phyloP scores from a whole-genome alignment of 1,140 invertebrate species.

The Pygmarrhopalites habei region DNA sequence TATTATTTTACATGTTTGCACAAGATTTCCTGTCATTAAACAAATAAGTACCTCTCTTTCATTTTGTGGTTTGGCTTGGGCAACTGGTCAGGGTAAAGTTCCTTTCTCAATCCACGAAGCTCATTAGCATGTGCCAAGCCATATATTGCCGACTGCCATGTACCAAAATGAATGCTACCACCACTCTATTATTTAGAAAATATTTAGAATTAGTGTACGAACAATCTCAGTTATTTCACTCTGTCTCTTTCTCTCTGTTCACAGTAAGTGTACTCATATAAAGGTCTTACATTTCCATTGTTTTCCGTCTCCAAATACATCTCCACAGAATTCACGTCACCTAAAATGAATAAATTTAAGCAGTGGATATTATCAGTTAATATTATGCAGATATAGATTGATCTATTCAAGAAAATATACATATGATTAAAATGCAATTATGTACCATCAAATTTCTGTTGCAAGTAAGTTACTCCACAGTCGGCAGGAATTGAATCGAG shows the following conservation, averaged over 20 bases:
- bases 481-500: constrained; percentile 82
- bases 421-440: too few species aligned
- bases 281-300: too few species aligned
- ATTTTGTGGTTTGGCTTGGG: constrained; percentile 50
- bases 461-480: constrained; percentile 65
- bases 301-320: constrained; percentile 53
- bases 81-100: constrained; percentile 58
- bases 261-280: too few species aligned
- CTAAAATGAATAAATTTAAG: constrained; percentile 43
- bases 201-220: not conserved
- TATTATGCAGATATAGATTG: too few species aligned
- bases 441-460: constrained; percentile 64
- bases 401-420: too few species aligned
- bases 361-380: not conserved
- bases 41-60: not conserved
- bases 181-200: constrained; percentile 42
- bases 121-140: constrained; percentile 58
- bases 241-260: too few species aligned
- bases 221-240: too few species aligned
- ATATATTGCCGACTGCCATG: constrained; percentile 73
- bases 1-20: not conserved
- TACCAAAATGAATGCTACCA: constrained; percentile 68
- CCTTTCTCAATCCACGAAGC: constrained; percentile 53
- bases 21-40: not conserved
- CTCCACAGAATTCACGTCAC: constrained; percentile 67